phyloP scores from a whole-genome alignment of 2,113 vertebrate genomes.

The Myiopsitta monachus region DNA sequence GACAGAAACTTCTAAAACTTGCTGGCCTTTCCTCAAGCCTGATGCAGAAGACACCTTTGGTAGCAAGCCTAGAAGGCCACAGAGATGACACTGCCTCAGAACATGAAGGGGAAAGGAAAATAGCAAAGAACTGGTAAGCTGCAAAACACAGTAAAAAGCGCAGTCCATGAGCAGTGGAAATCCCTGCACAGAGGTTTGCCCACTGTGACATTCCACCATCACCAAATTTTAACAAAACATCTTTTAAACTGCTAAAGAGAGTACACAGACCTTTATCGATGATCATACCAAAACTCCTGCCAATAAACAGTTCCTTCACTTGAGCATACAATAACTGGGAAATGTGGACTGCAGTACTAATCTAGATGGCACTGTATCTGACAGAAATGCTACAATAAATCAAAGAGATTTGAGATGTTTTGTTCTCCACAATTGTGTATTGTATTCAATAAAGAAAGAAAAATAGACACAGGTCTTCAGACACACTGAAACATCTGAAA shows the following conservation, averaged over 20 bases:
- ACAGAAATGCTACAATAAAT: not conserved
- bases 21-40: not conserved
- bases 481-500: not conserved
- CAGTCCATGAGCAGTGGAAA: not conserved
- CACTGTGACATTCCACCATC: not conserved
- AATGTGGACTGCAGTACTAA: not conserved
- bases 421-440: rapidly evolving
- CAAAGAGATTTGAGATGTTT: not conserved
- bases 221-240: not conserved
- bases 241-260: not conserved
- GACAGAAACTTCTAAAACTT: not conserved
- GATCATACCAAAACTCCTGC: not conserved
- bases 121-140: not conserved
- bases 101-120: not conserved
- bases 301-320: not conserved
- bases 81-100: not conserved
- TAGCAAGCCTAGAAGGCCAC: not conserved
- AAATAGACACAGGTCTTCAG: not conserved
- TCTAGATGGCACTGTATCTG: not conserved
- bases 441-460: not conserved
- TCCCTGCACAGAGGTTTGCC: not conserved
- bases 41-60: not conserved
- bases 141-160: not conserved
- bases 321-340: not conserved
- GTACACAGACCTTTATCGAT: not conserved